Base-by-base conservation (phyloP, 2,888 invertebrate species). In the Ophion slaviceki region DNA sequence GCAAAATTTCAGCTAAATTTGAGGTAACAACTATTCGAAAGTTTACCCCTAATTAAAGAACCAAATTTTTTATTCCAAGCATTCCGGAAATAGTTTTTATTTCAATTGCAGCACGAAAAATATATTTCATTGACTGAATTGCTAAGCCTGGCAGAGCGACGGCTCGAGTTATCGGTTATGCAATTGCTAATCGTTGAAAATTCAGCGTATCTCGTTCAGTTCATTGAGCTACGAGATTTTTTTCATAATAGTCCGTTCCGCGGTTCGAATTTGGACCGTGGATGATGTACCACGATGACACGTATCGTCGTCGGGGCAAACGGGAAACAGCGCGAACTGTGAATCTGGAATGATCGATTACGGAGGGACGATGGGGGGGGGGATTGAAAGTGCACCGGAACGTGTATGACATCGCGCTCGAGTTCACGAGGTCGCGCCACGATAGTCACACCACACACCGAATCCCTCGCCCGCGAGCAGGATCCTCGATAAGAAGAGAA, bases 401-500 rank as follows among this genome's bases (percentile, higher is more conserved):
- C 71, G 68, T 40, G 70, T 66, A 68, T 36, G 67, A 77, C 36
- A 77, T 20, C 77, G 53, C 67, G 64, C 53, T 14, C 57, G 77
- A 70, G 83, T 80, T 86, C 80, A 77, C 86, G 82, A 83, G 80
- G 83, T 83, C 86, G 81, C 14, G 47, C 66, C 71, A 45, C 61
- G 53, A 53, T 53, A 53, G 53, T 53, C 53, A 17, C 53, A 17
- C 53, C 14, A 5, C 17, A 53, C n/a, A 59, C 20, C 10, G 17
- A 53, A 64, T 53, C 71, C 64, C 32, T 24, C 67, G 47, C 47
- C 20, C 61, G 61, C 61, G 79, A 66, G 32, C 71, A 71, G 85
- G 87, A 87, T 86, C 76, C 57, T 1, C 82, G 89, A 91, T 88
- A 90, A 90, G 87, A 89, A 87, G 91, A 90, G 91, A 91, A 91